phyloP scores from a whole-genome alignment of 2,888 invertebrate species.

The Herminia tarsipennalis region DNA sequence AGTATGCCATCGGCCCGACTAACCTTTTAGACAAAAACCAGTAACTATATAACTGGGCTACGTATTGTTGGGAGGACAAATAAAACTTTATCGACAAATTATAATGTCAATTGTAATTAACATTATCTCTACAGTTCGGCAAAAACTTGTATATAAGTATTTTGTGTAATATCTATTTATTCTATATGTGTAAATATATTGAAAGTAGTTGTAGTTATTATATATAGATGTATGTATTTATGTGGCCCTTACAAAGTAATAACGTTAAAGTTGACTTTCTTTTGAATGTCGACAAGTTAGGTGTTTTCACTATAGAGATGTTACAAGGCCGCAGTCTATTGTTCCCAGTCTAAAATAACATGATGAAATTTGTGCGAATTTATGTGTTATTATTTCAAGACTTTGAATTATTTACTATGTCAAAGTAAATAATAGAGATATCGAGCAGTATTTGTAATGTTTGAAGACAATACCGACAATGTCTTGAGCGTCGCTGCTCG shows the following conservation, averaged over 20 bases:
- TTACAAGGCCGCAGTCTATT: too few relatives aligned
- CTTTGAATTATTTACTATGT: slow-evolving; percentile 10
- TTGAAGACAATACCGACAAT: slow-evolving; percentile 44
- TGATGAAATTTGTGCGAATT: too few relatives aligned
- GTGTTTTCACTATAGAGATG: too few relatives aligned
- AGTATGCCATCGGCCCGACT: slow-evolving; percentile 78
- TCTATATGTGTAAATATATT: too few relatives aligned
- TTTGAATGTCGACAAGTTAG: too few relatives aligned
- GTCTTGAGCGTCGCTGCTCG: slow-evolving; percentile 50
- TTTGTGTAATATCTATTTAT: too few relatives aligned
- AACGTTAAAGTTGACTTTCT: too few relatives aligned
- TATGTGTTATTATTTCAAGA: slow-evolving; percentile 1
- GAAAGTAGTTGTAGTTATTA: too few relatives aligned
- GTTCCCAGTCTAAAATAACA: too few relatives aligned
- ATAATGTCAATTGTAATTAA: slow-evolving; percentile 5
- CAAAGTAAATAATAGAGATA: slow-evolving; percentile 18
- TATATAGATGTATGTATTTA: too few relatives aligned
- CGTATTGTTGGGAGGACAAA: slow-evolving; percentile 26
- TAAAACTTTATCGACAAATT: slow-evolving; percentile 20
- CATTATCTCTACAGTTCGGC: background rate
- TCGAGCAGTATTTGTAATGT: slow-evolving; percentile 26
- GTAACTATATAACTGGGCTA: slow-evolving; percentile 56
- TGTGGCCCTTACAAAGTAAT: too few relatives aligned
- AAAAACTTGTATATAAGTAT: too few relatives aligned
- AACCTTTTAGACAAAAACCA: slow-evolving; percentile 74